phyloP scores from a whole-genome alignment of 2,797 vertebrate genomes.

The Anguilla pacifica region DNA sequence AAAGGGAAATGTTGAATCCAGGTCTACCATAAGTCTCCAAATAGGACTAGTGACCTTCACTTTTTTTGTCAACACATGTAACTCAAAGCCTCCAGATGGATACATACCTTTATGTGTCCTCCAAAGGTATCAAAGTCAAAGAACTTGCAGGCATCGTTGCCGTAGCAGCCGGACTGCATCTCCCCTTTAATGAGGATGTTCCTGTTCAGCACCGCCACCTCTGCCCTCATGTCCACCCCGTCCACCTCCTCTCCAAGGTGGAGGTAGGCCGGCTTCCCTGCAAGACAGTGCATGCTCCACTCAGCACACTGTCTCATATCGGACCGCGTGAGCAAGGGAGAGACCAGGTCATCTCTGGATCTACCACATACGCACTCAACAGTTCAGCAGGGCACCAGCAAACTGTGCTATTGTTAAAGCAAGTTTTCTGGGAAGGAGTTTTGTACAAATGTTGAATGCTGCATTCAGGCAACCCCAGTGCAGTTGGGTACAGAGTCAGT shows the following conservation, averaged over 20 bases:
- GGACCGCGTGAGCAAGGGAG: background rate
- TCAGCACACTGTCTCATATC: background rate
- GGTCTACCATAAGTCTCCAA: background rate
- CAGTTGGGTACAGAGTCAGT: background rate
- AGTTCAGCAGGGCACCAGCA: background rate
- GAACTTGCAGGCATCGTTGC: conserved; percentile 84
- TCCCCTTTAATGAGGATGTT: conserved; percentile 85
- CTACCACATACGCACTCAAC: background rate
- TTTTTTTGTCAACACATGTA: background rate
- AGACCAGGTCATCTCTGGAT: background rate
- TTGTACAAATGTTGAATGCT: background rate
- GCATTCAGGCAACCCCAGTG: background rate
- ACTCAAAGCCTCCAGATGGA: background rate
- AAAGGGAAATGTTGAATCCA: background rate
- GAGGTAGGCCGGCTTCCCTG: conserved; percentile 85
- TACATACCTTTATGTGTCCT: conserved; percentile 90
- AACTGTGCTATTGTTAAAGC: background rate
- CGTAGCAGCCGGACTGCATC: conserved; percentile 84
- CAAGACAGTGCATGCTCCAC: background rate
- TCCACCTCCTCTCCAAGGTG: conserved; percentile 86
- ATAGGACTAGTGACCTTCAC: background rate
- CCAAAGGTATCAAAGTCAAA: conserved; percentile 94
- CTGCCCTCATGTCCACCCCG: conserved; percentile 90
- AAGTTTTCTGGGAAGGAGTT: background rate
- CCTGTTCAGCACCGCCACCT: conserved; percentile 88